Base-by-base conservation (phyloP, 2,888 invertebrate species). In the Diabrotica balteata region DNA sequence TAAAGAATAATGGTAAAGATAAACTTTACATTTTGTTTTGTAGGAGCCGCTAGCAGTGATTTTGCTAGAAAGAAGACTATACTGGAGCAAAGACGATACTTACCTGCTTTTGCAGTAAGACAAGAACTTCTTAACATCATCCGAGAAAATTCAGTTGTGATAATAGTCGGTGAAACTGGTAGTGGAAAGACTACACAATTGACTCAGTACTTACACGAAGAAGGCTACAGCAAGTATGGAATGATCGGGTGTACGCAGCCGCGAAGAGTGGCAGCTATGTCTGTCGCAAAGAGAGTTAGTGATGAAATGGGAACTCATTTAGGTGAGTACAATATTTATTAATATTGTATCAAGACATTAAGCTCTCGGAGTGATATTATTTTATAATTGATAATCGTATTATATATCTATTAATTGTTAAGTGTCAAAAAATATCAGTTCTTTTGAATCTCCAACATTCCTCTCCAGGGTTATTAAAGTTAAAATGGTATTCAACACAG, bases 161-260 rank as follows among this genome's bases (percentile, higher is more conserved):
- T 98, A 75, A 96, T 98, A 78, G 97, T 98, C 2, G 94, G 94
- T 75, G 96, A 96, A 85, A 97, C 96, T 0, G 97, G 97, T 50
- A 95, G 95, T 78, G 97, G 97, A 11, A 99, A 99, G 84, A 99
- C 98, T 0, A 99, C 99, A 0, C 99, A 98, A 80, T 85, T 98
- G 50, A 97, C 98, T 0, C 98, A 98, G 83, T 99, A 98, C 83
- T 86, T 99, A 0, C 96, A 97, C 82, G 99, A 99, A 84, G 98
- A 98, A 78, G 98, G 98, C 0, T 95, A 95, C 86, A 96, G 95
- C 77, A 90, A 90, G 73, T 90, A 91, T 77, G 98, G 98, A 43
- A 80, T 80, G 80, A 95, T 99, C 75, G 99, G 98, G 0, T 99
- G 99, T 83, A 99, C 98, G 0, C 98, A 98, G 84, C 99, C 99